Evolutionary conservation across 2,113 vertebrate genomes (phyloP), one percentile per base, ranked within the genome.

Genomic region (Thalassoma bifasciatum): DNA sequence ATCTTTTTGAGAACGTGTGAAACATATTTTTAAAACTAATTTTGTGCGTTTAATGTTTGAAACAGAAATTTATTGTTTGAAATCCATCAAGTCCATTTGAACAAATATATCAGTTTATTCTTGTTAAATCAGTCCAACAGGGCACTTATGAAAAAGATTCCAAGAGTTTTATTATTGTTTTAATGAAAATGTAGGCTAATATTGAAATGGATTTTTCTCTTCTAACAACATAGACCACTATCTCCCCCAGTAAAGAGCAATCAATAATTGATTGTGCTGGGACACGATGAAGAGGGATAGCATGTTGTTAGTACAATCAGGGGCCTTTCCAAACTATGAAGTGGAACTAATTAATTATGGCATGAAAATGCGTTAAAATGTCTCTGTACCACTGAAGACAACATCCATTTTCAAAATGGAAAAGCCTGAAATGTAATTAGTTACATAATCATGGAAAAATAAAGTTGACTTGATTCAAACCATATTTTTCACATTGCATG

Each of bases 371-470:
- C 81, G 38, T 85, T 90, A 81, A 86, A 87, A 89, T 61, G 86
- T 74, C 80, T 89, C 70, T 74, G 66, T 76, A 69, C 77, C 59
- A 58, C 70, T 46, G 83, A 85, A 86, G 69, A 84, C 79, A 86
- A 84, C 84, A 85, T 89, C 75, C 79, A 89, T 77, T 84, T 89
- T 68, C 71, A 83, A 73, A 90, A 85, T 85, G 74, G 85, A 90
- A 92, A 92, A 90, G 86, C 83, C 80, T 89, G 91, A 93, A 93
- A 92, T 90, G 89, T 81, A 90, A 89, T 93, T 93, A 93, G 87
- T 92, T 89, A 79, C 83, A 87, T 87, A 84, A 92, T 86, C 82
- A 86, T 72, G 76, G 80, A 72, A 87, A 86, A 91, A 89, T 86
- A 84, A 81, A 73, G 72, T 56, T 56, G 68, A 66, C 65, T 69